phyloP scores from a whole-genome alignment of 2,888 invertebrate species.

The Athalia circularis region DNA sequence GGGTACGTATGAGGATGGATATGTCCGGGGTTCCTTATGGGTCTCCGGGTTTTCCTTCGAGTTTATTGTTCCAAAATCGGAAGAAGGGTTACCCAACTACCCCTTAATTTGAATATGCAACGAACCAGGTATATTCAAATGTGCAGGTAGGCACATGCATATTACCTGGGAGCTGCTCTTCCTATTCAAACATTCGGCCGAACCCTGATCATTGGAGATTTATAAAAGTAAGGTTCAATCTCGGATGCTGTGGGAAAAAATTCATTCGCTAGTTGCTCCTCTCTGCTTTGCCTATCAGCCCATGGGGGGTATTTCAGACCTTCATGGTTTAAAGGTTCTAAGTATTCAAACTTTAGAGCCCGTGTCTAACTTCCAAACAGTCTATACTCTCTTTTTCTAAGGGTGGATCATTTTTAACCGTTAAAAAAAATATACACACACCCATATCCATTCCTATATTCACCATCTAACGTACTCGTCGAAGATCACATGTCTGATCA shows the following conservation, averaged over 20 bases:
- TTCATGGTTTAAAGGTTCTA: constrained; percentile 34
- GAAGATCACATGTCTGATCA: background rate
- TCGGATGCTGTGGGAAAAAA: constrained; percentile 65
- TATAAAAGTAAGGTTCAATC: constrained; percentile 68
- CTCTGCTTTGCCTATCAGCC: constrained; percentile 67
- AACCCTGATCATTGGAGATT: constrained; percentile 71
- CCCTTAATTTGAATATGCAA: constrained; percentile 73
- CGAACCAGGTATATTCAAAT: constrained; percentile 72
- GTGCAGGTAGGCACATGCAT: constrained; percentile 55
- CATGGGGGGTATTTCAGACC: constrained; percentile 42
- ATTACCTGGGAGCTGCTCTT: constrained; percentile 71
- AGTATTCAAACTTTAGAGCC: constrained; percentile 41
- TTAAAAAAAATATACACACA: constrained; percentile 34
- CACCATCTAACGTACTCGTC: constrained; percentile 40
- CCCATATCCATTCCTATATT: background rate
- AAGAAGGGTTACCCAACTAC: constrained; percentile 67
- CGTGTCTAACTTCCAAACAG: constrained; percentile 37
- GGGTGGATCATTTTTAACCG: constrained; percentile 42
- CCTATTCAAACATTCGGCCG: constrained; percentile 70
- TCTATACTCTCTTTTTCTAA: constrained; percentile 12
- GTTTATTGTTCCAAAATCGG: constrained; percentile 70
- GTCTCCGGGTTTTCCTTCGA: constrained; percentile 53
- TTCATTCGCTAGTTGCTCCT: constrained; percentile 54
- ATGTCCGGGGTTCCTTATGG: constrained; percentile 57
- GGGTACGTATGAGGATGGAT: constrained; percentile 60